Conservation (phyloP, 2,888 invertebrate genomes). For the Sesia bembeciformis region DNA sequence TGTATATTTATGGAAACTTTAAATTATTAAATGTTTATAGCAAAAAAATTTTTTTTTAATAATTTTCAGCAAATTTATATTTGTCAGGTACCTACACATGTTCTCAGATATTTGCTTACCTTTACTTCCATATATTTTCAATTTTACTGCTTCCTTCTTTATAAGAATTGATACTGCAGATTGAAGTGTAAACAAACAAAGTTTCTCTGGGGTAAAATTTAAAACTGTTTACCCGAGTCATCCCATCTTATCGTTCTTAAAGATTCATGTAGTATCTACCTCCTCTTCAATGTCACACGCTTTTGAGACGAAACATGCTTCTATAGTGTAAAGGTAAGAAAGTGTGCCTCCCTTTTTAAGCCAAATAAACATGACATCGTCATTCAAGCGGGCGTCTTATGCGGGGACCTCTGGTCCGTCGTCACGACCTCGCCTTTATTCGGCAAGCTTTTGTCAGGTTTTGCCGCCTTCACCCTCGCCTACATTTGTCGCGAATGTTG, state of each 20-base stretch:
- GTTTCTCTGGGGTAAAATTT: slow-evolving; percentile 21
- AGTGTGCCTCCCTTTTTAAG: slow-evolving; percentile 49
- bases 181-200: slow-evolving; percentile 2
- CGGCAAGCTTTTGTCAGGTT: slow-evolving; percentile 52
- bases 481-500: slow-evolving; percentile 38
- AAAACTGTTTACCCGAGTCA: slow-evolving; percentile 40
- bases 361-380: slow-evolving; percentile 67
- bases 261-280: slow-evolving; percentile 40
- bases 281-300: slow-evolving; percentile 45
- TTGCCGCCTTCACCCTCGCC: slow-evolving; percentile 34
- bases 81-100: too few species aligned
- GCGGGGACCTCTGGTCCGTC: slow-evolving; percentile 35
- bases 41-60: too few species aligned
- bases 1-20: too few species aligned
- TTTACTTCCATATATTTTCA: background rate
- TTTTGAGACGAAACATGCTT: slow-evolving; percentile 26
- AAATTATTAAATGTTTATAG: too few species aligned
- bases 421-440: slow-evolving; percentile 52
- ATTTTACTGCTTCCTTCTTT: background rate
- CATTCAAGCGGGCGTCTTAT: slow-evolving; percentile 46
- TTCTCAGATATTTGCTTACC: too few species aligned
- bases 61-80: too few species aligned
- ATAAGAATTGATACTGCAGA: background rate
- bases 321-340: slow-evolving; percentile 38
- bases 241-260: slow-evolving; percentile 33